Evolutionary conservation across 2,888 invertebrate genomes (phyloP).

Genomic region (Pseudanteris insignis): DNA sequence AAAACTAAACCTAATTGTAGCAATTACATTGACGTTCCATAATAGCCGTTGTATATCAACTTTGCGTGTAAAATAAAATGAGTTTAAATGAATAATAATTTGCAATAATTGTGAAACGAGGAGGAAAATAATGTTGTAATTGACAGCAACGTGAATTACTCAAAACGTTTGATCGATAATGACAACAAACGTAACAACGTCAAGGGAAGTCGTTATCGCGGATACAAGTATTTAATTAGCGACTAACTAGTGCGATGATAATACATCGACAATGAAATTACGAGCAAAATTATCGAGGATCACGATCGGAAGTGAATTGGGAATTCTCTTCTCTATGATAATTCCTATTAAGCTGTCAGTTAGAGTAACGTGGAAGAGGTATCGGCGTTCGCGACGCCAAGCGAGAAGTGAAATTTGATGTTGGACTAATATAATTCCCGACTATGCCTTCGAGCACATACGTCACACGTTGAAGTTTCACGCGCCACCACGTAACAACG

Average conservation of each 20-base stretch:
- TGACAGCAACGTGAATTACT: too few species aligned
- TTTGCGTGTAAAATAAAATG: too few species aligned
- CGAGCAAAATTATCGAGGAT: constrained; percentile 58
- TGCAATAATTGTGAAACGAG: too few species aligned
- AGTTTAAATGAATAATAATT: too few species aligned
- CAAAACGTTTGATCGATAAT: constrained; percentile 24
- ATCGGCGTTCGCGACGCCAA: constrained; percentile 36
- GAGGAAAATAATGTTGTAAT: not conserved
- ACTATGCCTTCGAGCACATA: constrained; percentile 38
- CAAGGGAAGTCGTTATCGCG: constrained; percentile 53
- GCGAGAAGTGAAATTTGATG: constrained; percentile 41
- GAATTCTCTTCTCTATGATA: constrained; percentile 42
- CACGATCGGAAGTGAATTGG: constrained; percentile 47
- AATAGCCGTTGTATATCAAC: too few species aligned
- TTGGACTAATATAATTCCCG: constrained; percentile 43
- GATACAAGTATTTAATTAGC: constrained; percentile 60
- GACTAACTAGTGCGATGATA: constrained; percentile 51
- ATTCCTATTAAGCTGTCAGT: constrained; percentile 44
- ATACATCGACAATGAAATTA: constrained; percentile 60
- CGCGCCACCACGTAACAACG: constrained; percentile 28
- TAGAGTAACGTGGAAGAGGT: constrained; percentile 30
- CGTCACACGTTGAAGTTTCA: constrained; percentile 37
- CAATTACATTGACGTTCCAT: too few species aligned
- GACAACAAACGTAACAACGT: constrained; percentile 33
- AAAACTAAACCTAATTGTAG: too few species aligned